Evolutionary conservation across 2,113 vertebrate genomes (phyloP).

Genomic region (Chloroceryle aenea): DNA sequence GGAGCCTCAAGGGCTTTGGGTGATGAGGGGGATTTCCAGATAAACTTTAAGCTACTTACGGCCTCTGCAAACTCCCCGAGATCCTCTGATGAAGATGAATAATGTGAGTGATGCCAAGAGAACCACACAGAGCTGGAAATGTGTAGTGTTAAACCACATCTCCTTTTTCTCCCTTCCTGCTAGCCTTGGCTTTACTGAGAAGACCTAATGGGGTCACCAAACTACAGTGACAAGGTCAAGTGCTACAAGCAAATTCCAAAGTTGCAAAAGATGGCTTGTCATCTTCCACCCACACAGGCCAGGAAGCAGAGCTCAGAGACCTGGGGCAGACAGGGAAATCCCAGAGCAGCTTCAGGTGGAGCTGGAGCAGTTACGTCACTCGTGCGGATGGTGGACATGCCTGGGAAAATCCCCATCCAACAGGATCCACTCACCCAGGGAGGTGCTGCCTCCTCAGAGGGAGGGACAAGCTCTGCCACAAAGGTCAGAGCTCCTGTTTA

Average conservation of each 20-base stretch:
- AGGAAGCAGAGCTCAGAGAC: not conserved
- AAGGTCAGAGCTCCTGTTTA: not conserved
- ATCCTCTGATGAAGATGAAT: constrained; percentile 47
- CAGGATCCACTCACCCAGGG: not conserved
- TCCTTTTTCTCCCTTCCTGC: not conserved
- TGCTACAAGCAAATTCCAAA: not conserved
- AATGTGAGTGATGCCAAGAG: not conserved
- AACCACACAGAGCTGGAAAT: not conserved
- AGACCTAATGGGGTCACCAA: not conserved
- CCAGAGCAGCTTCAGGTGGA: not conserved
- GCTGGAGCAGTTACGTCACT: not conserved
- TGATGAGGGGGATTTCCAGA: constrained; percentile 45
- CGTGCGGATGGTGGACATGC: fast-evolving
- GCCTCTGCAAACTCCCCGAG: constrained; percentile 12
- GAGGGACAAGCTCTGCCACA: not conserved
- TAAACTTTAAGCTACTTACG: constrained; percentile 66
- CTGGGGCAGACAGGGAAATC: not conserved
- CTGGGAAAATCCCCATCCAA: not conserved
- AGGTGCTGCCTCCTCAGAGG: not conserved
- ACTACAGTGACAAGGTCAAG: not conserved
- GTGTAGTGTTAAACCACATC: not conserved
- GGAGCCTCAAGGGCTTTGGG: constrained; percentile 30
- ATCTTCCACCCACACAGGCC: not conserved
- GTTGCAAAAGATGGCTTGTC: not conserved
- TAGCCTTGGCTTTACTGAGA: not conserved